phyloP scores from a whole-genome alignment of 2,113 vertebrate species.

The Talpa occidentalis region DNA sequence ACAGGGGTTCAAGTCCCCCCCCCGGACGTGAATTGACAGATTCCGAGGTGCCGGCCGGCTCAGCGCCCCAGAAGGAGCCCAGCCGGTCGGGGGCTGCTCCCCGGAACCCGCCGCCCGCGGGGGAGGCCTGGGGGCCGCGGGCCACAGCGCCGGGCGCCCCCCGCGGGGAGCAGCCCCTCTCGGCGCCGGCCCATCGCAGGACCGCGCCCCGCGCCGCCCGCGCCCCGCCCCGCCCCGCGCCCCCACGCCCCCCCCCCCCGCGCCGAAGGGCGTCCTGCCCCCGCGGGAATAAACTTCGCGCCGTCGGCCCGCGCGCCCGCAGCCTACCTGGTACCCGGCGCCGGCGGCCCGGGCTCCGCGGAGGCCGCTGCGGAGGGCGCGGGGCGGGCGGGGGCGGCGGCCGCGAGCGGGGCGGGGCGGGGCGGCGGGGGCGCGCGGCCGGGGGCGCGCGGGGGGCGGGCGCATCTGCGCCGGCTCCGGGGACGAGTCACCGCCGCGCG shows the following conservation, averaged over 20 bases:
- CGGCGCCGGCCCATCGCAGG: too few relatives aligned
- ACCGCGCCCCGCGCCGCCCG: too few relatives aligned
- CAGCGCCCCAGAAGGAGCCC: rapidly evolving
- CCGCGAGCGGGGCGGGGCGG: neutral
- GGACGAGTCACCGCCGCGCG: too few relatives aligned
- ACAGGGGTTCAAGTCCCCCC: neutral
- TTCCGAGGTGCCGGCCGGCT: neutral
- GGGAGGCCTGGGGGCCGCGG: too few relatives aligned
- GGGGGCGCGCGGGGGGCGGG: constrained; percentile 31
- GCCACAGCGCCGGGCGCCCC: too few relatives aligned
- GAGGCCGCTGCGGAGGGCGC: constrained; percentile 80
- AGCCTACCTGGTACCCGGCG: constrained; percentile 79
- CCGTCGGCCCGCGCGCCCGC: too few relatives aligned
- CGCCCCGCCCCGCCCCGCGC: too few relatives aligned
- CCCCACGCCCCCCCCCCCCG: neutral
- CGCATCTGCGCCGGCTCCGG: neutral
- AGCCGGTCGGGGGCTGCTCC: neutral
- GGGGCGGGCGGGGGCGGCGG: neutral
- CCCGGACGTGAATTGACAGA: neutral
- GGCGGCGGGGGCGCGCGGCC: constrained; percentile 5
- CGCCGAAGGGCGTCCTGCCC: constrained; percentile 67
- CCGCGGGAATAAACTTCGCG: constrained; percentile 83
- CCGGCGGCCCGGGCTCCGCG: too few relatives aligned
- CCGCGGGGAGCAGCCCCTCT: too few relatives aligned
- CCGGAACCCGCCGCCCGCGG: too few relatives aligned